Conservation (phyloP, 1,140 invertebrate genomes). For the Arion vulgaris region DNA sequence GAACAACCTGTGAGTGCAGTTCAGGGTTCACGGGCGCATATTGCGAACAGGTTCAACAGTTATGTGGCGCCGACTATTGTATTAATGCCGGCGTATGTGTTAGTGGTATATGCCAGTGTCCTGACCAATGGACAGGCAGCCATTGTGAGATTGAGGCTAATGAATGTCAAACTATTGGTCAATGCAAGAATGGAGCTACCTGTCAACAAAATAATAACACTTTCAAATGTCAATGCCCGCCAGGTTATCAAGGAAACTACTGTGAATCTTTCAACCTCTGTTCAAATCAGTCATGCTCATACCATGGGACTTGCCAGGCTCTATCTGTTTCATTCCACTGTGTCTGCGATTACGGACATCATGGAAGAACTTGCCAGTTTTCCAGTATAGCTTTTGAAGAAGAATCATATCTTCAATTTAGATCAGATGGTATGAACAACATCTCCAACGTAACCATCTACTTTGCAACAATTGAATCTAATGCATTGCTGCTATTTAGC, state of each 20-base stretch:
- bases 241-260: conserved; percentile 87
- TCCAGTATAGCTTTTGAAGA: conserved; percentile 90
- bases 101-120: conserved; percentile 89
- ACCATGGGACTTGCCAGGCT: conserved; percentile 86
- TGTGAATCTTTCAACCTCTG: conserved; percentile 76
- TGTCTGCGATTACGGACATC: conserved; percentile 82
- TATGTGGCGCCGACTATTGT: conserved; percentile 93
- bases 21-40: conserved; percentile 88
- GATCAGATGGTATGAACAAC: conserved; percentile 85
- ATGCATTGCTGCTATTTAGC: conserved; percentile 90
- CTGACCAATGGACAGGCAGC: conserved; percentile 76
- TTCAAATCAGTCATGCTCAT: conserved; percentile 52
- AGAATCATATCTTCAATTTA: conserved; percentile 90
- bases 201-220: conserved; percentile 65
- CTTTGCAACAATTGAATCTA: conserved; percentile 90
- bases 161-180: conserved; percentile 79
- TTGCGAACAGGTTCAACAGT: conserved; percentile 81
- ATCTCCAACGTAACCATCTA: conserved; percentile 86
- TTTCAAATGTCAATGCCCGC: conserved; percentile 88
- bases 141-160: conserved; percentile 94
- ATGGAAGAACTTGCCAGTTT: conserved; percentile 91
- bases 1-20: conserved; percentile 89
- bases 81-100: conserved; percentile 90
- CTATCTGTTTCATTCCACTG: conserved; percentile 77
- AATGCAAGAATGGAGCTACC: conserved; percentile 70